Percentiles rank a stretch among this genome's conserved stretches.
Evolutionary conservation across 2,797 vertebrate species (phyloP).

Genomic region (Myiothlypis chrysogaster): DNA sequence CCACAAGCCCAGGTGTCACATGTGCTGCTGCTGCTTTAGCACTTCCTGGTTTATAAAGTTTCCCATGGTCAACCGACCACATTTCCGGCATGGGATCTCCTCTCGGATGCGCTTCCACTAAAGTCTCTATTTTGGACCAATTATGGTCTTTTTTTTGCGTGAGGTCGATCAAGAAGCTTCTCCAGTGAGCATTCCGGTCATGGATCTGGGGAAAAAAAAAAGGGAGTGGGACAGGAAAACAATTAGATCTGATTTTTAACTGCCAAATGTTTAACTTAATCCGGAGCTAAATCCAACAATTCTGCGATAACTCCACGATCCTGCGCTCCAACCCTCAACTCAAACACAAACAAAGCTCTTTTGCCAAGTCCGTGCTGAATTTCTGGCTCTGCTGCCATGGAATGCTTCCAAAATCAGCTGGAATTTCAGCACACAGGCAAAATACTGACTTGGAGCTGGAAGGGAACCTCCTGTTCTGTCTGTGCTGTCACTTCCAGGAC

Average conservation of each 20-base stretch:
- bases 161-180: slow-evolving; percentile 70
- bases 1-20: neutral
- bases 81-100: neutral
- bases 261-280: neutral
- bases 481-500: neutral
- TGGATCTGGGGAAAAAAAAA: slow-evolving; percentile 39
- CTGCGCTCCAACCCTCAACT: neutral
- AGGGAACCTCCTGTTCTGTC: neutral
- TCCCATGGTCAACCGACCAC: neutral
- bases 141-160: slow-evolving; percentile 70
- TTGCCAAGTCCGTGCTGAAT: neutral
- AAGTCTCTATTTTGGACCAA: slow-evolving; percentile 69
- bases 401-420: neutral
- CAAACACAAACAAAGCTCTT: neutral
- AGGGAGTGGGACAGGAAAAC: accelerated
- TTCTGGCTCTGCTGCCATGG: neutral
- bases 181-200: slow-evolving; percentile 69
- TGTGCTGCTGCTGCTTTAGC: neutral
- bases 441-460: neutral
- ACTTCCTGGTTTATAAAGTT: neutral
- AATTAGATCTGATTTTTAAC: neutral
- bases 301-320: neutral
- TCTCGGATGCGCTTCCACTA: accelerated
- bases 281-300: neutral
- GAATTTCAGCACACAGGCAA: neutral